Evolutionary conservation across 2,888 invertebrate genomes (phyloP).

Genomic region (Nemotelus nigrinus): DNA sequence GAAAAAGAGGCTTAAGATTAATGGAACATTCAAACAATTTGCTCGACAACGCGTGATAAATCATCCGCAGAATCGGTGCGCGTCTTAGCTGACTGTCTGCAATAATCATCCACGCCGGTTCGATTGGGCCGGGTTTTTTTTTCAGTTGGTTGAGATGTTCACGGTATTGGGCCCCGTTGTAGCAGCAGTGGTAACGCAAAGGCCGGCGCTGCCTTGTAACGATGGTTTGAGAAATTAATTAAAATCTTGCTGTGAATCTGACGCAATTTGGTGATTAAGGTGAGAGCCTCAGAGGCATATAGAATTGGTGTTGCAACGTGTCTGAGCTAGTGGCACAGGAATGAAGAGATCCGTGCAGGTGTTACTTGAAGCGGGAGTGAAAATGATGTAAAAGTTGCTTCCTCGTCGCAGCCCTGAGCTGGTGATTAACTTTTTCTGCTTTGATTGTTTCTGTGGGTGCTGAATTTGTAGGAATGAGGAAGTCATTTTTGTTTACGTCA

Average conservation of each 20-base stretch:
- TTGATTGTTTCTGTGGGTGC: background rate
- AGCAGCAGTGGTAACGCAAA: background rate
- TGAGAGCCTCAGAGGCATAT: constrained; percentile 32
- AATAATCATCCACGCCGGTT: background rate
- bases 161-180: background rate
- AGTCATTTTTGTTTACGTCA: too few relatives aligned
- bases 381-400: constrained; percentile 23
- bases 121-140: background rate
- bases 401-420: background rate
- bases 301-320: constrained; percentile 12
- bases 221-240: constrained; percentile 39
- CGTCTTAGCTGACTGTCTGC: constrained; percentile 47
- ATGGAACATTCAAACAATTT: constrained; percentile 55
- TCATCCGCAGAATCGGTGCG: constrained; percentile 53
- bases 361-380: constrained; percentile 21
- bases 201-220: background rate
- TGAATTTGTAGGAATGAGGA: too few relatives aligned
- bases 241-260: constrained; percentile 45
- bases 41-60: constrained; percentile 53
- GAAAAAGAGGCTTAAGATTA: constrained; percentile 45
- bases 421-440: background rate
- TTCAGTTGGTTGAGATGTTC: too few relatives aligned
- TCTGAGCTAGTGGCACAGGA: background rate
- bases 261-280: constrained; percentile 41
- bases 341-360: constrained; percentile 43